Percentiles rank a stretch among this genome's conserved stretches.
Evolutionary conservation across 92 coral and sea anemone species (phyloP).

Genomic region (Heliopora coerulea): DNA sequence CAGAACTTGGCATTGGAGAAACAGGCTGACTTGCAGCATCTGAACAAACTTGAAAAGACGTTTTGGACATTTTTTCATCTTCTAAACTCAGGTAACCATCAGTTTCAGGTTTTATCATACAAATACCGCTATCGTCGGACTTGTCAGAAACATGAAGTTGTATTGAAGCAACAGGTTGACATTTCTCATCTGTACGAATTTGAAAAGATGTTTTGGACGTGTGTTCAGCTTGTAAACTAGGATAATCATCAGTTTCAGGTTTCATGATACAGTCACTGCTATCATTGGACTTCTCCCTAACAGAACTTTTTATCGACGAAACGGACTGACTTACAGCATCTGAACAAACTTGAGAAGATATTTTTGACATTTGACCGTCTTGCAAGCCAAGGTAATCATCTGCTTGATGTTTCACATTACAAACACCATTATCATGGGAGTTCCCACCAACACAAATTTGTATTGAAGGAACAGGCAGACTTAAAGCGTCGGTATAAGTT

Average conservation of each 20-base stretch:
- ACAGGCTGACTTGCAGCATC: constrained; percentile 7
- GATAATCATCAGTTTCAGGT: background rate
- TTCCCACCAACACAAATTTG: background rate
- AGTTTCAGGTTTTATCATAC: background rate
- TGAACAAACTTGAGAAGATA: too few species aligned
- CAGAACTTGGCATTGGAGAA: background rate
- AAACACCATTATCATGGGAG: background rate
- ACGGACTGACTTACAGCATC: too few species aligned
- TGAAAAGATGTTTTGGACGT: background rate
- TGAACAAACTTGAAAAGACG: too few species aligned
- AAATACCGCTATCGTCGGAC: background rate
- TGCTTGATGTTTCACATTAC: background rate
- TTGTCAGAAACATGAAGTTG: background rate
- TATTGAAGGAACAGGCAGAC: background rate
- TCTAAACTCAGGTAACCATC: too few species aligned
- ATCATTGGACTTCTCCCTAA: too few species aligned
- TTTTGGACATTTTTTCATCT: too few species aligned
- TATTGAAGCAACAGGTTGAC: background rate
- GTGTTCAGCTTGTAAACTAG: background rate
- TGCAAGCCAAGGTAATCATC: too few species aligned
- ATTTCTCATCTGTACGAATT: background rate
- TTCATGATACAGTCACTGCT: too few species aligned
- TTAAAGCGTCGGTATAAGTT: too few species aligned
- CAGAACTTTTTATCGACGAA: too few species aligned
- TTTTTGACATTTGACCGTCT: too few species aligned